Percentiles rank a stretch among this genome's conserved stretches.
Conservation (phyloP, 2,113 vertebrate species). For the Cygnus buccinator region DNA sequence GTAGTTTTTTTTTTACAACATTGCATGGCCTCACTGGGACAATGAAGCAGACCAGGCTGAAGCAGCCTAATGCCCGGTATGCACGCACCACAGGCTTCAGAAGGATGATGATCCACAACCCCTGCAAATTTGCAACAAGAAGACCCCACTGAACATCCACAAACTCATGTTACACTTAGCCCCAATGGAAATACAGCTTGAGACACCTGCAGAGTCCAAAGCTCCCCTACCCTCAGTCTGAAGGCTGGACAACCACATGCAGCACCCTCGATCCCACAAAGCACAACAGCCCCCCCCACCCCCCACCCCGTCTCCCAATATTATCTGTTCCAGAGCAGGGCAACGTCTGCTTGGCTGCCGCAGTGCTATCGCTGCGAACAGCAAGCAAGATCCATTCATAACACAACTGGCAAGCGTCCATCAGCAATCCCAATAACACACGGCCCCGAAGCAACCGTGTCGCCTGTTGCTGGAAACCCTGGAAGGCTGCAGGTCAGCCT, state of each 20-base stretch:
- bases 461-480: fast-evolving
- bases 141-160: neutral
- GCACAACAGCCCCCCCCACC: neutral
- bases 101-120: neutral
- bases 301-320: neutral
- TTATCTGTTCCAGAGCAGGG: neutral
- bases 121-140: neutral
- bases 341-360: neutral
- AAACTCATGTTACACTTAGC: neutral
- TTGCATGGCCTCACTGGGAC: fast-evolving
- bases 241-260: fast-evolving
- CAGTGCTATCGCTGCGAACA: neutral
- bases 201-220: neutral
- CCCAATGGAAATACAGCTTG: neutral
- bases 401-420: neutral
- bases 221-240: neutral
- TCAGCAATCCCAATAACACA: neutral
- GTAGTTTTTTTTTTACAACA: neutral
- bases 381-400: neutral
- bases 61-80: fast-evolving
- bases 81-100: fast-evolving
- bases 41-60: neutral
- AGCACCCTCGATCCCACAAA: neutral
- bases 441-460: fast-evolving
- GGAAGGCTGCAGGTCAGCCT: neutral